Evolutionary conservation across 2,797 vertebrate genomes (phyloP).

Genomic region (Tadarida brasiliensis): DNA sequence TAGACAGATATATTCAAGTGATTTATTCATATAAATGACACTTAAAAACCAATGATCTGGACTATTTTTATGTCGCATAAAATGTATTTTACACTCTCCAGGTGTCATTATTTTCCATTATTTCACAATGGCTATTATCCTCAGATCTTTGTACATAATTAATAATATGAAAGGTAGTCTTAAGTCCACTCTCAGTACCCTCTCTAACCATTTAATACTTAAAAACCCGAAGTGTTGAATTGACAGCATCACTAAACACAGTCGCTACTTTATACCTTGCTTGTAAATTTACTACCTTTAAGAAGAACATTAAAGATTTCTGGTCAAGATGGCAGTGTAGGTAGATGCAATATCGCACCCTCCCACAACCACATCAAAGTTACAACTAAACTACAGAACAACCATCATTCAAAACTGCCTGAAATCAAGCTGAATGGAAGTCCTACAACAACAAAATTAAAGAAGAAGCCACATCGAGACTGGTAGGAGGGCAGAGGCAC

Average conservation of each 20-base stretch:
- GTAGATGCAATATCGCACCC: too few relatives aligned
- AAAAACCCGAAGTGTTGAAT: background rate
- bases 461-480: too few relatives aligned
- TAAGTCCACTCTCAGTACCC: background rate
- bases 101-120: background rate
- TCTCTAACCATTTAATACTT: background rate
- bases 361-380: too few relatives aligned
- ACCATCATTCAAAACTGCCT: too few relatives aligned
- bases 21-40: background rate
- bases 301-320: background rate
- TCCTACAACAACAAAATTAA: too few relatives aligned
- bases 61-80: background rate
- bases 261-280: background rate
- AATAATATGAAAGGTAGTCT: background rate
- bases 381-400: too few relatives aligned
- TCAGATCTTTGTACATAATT: background rate
- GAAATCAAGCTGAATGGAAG: too few relatives aligned
- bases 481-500: too few relatives aligned
- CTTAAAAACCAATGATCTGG: background rate
- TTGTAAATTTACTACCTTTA: background rate
- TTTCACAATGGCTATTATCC: background rate
- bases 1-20: background rate
- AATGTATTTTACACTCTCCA: background rate
- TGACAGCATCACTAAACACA: background rate
- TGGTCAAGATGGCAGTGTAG: too few relatives aligned